Evolutionary conservation across 2,113 vertebrate genomes (phyloP).

Genomic region (Danionella cerebrum): DNA sequence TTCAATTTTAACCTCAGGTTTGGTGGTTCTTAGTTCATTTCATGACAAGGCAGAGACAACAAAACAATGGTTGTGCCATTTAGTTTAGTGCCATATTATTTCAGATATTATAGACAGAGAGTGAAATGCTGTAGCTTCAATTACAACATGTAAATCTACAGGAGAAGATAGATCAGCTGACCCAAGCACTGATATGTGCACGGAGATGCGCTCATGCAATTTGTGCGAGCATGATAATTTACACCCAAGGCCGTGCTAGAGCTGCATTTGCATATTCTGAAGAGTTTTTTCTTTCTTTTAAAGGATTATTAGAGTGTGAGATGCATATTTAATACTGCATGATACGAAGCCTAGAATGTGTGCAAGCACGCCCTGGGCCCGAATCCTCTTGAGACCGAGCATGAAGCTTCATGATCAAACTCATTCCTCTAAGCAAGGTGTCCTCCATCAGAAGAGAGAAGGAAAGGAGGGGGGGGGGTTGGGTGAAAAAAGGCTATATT

Average conservation of each 20-base stretch:
- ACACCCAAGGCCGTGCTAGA: neutral
- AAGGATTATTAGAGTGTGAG: neutral
- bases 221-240: neutral
- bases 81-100: too few species aligned
- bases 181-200: neutral
- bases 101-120: too few species aligned
- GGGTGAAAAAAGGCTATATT: neutral
- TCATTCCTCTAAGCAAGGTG: slow-evolving; percentile 10
- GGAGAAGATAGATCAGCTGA: neutral
- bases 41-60: too few species aligned
- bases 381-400: slow-evolving; percentile 22
- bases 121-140: too few species aligned
- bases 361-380: neutral
- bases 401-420: neutral
- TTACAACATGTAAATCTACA: neutral
- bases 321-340: neutral
- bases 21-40: too few species aligned
- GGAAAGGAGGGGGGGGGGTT: neutral
- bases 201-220: neutral
- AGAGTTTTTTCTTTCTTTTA: neutral
- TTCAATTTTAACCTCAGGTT: too few species aligned
- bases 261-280: neutral
- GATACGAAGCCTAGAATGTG: neutral
- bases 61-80: too few species aligned
- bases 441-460: slow-evolving; percentile 3